Percentiles rank a stretch among this genome's conserved stretches.
These are phyloP conservation scores for Drosophila kanapiae DNA, from an alignment of 1,140 invertebrate genomes.

Conservation along the genomic window DNA sequence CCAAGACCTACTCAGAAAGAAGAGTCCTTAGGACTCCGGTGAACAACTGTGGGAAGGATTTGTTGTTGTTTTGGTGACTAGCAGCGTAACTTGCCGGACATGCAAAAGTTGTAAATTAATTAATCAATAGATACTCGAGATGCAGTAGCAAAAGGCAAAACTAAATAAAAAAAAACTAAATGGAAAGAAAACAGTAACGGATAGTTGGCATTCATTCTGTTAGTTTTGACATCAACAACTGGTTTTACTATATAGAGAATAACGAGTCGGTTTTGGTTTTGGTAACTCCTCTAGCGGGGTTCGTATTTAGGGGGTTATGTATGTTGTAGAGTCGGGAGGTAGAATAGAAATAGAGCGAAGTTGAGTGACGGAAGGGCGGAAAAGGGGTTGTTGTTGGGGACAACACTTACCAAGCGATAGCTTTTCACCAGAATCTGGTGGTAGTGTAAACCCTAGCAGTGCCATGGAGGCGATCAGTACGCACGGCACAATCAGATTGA, in stretches of 20 bases:
- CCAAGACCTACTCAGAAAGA: constrained; percentile 4
- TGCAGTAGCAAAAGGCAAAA: constrained; percentile 29
- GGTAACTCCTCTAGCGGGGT: constrained; percentile 12
- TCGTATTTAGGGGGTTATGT: neutral
- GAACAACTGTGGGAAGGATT: neutral
- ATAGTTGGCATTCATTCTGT: constrained; percentile 30
- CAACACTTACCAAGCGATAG: constrained; percentile 95
- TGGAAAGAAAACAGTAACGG: constrained; percentile 4
- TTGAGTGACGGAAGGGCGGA: constrained; percentile 37
- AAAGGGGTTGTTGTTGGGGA: constrained; percentile 21
- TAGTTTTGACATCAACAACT: constrained; percentile 11
- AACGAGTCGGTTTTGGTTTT: constrained; percentile 6
- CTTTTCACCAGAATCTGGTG: constrained; percentile 99
- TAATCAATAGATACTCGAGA: constrained; percentile 26
- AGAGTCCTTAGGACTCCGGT: neutral
- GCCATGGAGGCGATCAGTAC: constrained; percentile 99
- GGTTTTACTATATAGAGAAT: constrained; percentile 3
- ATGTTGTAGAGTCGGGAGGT: constrained; percentile 5
- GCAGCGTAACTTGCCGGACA: constrained; percentile 18
- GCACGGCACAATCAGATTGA: constrained; percentile 99
- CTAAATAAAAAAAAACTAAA: neutral
- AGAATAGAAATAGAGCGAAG: constrained; percentile 18
- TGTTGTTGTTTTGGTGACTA: constrained; percentile 1
- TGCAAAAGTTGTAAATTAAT: constrained; percentile 33
- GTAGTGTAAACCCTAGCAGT: constrained; percentile 98